phyloP scores from a whole-genome alignment of 2,888 invertebrate genomes.

The Synanthedon tipuliformis region DNA sequence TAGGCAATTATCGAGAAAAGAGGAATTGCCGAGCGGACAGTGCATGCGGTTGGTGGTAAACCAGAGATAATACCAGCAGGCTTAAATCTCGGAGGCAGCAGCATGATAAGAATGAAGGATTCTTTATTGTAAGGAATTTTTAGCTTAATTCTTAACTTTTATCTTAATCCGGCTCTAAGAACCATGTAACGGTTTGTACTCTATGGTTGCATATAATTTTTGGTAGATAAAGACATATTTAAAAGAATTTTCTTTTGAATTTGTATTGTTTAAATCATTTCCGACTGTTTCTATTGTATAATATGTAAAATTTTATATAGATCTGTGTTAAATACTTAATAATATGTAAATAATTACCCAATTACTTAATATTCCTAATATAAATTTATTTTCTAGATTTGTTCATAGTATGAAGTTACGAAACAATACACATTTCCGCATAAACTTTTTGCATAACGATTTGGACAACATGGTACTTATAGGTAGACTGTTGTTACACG shows the following conservation, averaged over 20 bases:
- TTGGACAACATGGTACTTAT: slow-evolving; percentile 26
- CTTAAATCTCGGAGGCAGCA: slow-evolving; percentile 40
- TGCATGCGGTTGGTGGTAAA: slow-evolving; percentile 10
- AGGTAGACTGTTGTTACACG: slow-evolving; percentile 27
- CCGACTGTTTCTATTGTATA: too few relatives aligned
- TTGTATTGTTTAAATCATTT: too few relatives aligned
- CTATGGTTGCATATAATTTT: too few relatives aligned
- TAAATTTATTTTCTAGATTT: slow-evolving; percentile 23
- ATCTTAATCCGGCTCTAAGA: too few relatives aligned
- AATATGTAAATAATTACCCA: too few relatives aligned
- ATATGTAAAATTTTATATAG: too few relatives aligned
- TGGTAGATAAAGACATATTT: too few relatives aligned
- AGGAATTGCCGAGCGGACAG: slow-evolving; percentile 13
- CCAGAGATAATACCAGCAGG: slow-evolving; percentile 38
- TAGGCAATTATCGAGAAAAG: slow-evolving; percentile 1
- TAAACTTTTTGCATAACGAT: slow-evolving; percentile 28
- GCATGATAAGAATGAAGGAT: slow-evolving; percentile 32
- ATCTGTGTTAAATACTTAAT: too few relatives aligned
- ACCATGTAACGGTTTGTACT: too few relatives aligned
- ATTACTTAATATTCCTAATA: not conserved
- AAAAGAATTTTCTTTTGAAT: too few relatives aligned
- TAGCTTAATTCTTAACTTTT: too few relatives aligned
- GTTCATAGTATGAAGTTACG: slow-evolving; percentile 55
- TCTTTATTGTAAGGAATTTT: slow-evolving; percentile 32
- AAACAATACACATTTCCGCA: slow-evolving; percentile 37